These are phyloP conservation scores for Mus pahari DNA, from an alignment of 2,113 vertebrate species.

Conservation along the genomic window DNA sequence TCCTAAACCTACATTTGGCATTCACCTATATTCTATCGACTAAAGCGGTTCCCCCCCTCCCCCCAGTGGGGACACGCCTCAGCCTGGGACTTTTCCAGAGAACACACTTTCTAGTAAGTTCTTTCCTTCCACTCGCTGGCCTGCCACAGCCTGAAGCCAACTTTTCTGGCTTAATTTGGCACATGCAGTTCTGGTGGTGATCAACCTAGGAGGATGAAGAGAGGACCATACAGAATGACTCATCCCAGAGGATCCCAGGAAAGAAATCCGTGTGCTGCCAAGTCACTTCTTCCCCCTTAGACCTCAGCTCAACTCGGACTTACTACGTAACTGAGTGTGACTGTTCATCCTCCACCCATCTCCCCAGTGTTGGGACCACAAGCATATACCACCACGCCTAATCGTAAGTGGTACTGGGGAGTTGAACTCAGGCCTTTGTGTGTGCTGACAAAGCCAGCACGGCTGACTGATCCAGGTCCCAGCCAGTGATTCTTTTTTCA, in stretches of 20 bases:
- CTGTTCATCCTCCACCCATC: background rate
- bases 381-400: no score
- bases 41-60: no score
- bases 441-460: background rate
- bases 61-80: background rate
- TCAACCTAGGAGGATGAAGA: background rate
- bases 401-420: background rate
- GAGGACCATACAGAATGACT: background rate
- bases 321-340: background rate
- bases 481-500: background rate
- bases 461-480: background rate
- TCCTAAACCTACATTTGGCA: background rate
- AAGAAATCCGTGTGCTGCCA: background rate
- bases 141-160: background rate
- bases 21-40: slow-evolving; percentile 29
- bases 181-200: background rate
- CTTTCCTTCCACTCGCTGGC: background rate
- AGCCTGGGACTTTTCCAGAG: slow-evolving; percentile 5
- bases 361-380: background rate
- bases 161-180: background rate
- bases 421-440: background rate
- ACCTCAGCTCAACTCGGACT: background rate
- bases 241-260: background rate
- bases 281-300: background rate
- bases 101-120: slow-evolving; percentile 46